Evolutionary conservation across 2,888 invertebrate species (phyloP).

Genomic region (Sarcophaga rosellei): DNA sequence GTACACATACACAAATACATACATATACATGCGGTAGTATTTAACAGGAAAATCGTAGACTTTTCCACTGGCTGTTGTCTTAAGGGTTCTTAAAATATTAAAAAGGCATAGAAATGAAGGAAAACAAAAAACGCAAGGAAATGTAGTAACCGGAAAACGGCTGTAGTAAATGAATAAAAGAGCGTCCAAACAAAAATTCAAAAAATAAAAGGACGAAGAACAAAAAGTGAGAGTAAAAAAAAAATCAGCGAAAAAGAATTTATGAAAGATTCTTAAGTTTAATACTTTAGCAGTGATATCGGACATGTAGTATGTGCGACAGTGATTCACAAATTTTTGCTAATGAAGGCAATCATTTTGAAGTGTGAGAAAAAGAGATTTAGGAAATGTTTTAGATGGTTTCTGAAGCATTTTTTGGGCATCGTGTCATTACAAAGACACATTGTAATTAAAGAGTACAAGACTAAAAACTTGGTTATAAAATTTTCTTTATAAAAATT

Average conservation of each 20-base stretch:
- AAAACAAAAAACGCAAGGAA: neutral
- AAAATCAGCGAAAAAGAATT: neutral
- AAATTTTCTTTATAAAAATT: too few species aligned
- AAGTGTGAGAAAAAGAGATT: too few species aligned
- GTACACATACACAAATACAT: neutral
- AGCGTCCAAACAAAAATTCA: neutral
- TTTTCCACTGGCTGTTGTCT: constrained; percentile 25
- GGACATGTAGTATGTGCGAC: neutral
- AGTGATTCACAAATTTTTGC: constrained; percentile 8
- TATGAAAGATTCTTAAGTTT: neutral
- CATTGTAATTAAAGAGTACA: too few species aligned
- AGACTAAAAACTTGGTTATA: too few species aligned
- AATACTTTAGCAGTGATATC: neutral
- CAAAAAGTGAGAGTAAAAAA: constrained; percentile 25
- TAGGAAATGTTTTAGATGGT: too few species aligned
- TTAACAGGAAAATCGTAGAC: neutral
- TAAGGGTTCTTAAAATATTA: constrained; percentile 37
- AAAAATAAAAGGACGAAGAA: neutral
- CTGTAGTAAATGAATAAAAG: constrained; percentile 13
- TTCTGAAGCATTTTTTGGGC: too few species aligned
- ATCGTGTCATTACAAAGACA: too few species aligned
- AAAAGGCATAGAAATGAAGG: neutral
- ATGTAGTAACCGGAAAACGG: neutral
- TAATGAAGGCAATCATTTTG: neutral
- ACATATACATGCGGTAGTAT: neutral